These are phyloP conservation scores for Timandra comae DNA, from an alignment of 2,888 invertebrate species.

Conservation along the genomic window DNA sequence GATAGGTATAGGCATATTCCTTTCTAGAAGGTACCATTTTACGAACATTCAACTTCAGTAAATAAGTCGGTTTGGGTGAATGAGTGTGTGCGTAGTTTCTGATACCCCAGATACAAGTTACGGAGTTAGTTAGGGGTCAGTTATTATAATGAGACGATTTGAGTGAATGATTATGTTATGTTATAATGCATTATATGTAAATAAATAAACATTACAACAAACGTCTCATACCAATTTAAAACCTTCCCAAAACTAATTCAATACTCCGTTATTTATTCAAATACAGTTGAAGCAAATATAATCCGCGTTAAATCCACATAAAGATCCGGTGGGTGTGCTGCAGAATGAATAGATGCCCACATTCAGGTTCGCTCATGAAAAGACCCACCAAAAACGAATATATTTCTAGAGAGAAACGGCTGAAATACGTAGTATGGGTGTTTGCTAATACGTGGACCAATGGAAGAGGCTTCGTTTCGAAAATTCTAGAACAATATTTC, in stretches of 20 bases:
- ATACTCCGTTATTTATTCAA: constrained; percentile 43
- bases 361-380: constrained; percentile 65
- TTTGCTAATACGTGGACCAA: constrained; percentile 2
- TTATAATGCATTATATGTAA: no score
- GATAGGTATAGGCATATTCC: no score
- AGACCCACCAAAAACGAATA: constrained; percentile 68
- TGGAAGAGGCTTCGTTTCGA: constrained; percentile 7
- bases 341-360: constrained; percentile 65
- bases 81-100: no score
- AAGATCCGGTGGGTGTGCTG: constrained; percentile 52
- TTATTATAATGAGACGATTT: no score
- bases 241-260: constrained; percentile 19
- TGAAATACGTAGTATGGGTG: constrained; percentile 57
- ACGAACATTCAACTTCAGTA: no score
- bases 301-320: constrained; percentile 63
- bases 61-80: no score
- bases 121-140: no score
- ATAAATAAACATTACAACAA: no score
- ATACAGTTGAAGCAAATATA: constrained; percentile 56
- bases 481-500: no score
- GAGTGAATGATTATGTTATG: no score
- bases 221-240: constrained; percentile 19
- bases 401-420: constrained; percentile 58
- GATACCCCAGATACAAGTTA: no score
- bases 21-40: no score